Percentiles rank a stretch among this genome's conserved stretches.
These are phyloP conservation scores for Argentina silus DNA, from an alignment of 2,797 vertebrate species.

Conservation along the genomic window DNA sequence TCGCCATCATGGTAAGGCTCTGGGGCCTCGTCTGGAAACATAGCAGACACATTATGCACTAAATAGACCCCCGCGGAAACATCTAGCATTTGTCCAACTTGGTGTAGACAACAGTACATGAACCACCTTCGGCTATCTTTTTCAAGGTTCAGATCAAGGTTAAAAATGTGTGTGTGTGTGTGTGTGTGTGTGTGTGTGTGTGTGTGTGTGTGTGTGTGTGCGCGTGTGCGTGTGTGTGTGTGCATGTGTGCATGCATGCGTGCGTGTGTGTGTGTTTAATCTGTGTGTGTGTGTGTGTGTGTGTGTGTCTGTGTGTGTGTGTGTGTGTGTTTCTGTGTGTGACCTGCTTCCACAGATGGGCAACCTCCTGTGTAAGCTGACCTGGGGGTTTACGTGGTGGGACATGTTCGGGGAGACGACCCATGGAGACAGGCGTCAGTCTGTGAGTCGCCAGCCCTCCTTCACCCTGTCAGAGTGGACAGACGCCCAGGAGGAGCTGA, in stretches of 20 bases:
- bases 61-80: too few species aligned
- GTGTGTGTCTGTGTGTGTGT: too few species aligned
- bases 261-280: neutral
- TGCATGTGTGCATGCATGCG: neutral
- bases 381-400: constrained; percentile 32
- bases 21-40: neutral
- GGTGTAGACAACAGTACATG: too few species aligned
- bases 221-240: too few species aligned
- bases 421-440: constrained; percentile 89
- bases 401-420: constrained; percentile 63
- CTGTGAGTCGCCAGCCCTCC: constrained; percentile 95
- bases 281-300: too few species aligned
- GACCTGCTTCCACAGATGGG: neutral
- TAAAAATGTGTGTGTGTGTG: too few species aligned
- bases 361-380: neutral
- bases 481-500: constrained; percentile 89
- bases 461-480: constrained; percentile 98
- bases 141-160: too few species aligned
- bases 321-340: constrained; percentile 12
- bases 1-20: constrained; percentile 66
- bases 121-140: too few species aligned
- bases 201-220: too few species aligned
- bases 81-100: too few species aligned
- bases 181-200: too few species aligned
- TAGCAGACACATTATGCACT: too few species aligned